A percentile compares a stretch with the other conserved stretches of the same genome.
Evolutionary conservation across 2,113 vertebrate genomes (phyloP).

Genomic region (Psephotus haematonotus): DNA sequence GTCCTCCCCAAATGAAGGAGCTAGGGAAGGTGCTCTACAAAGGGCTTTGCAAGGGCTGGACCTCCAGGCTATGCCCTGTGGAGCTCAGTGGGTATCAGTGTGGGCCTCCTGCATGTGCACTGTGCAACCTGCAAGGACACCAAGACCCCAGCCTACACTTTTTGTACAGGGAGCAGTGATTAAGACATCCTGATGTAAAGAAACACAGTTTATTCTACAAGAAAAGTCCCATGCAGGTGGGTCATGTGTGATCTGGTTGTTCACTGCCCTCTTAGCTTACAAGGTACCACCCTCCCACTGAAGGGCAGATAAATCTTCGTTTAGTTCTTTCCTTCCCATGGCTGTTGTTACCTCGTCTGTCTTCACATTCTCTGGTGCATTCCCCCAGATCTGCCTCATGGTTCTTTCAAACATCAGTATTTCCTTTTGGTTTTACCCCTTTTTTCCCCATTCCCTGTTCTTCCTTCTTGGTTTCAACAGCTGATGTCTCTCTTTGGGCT

Average conservation of each 20-base stretch:
- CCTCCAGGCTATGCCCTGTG: accelerated
- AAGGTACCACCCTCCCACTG: neutral
- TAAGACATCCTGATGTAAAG: neutral
- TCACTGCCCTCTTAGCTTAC: neutral
- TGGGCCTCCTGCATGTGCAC: neutral
- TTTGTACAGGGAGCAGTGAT: neutral
- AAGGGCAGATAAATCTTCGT: neutral
- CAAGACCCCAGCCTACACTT: neutral
- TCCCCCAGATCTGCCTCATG: neutral
- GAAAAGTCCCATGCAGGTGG: neutral
- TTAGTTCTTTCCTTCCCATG: neutral
- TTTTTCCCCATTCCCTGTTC: neutral
- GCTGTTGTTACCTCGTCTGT: neutral
- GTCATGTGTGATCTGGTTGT: neutral
- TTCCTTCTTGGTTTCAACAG: neutral
- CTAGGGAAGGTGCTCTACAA: neutral
- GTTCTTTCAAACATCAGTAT: neutral
- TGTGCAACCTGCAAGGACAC: neutral
- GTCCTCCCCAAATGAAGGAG: neutral
- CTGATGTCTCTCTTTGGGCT: neutral
- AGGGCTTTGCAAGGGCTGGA: neutral
- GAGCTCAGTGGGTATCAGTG: neutral
- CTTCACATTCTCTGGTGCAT: neutral
- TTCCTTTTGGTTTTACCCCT: neutral
- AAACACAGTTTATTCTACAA: neutral